Conservation (phyloP, 2,888 invertebrate genomes). For the Callinectes sapidus region DNA sequence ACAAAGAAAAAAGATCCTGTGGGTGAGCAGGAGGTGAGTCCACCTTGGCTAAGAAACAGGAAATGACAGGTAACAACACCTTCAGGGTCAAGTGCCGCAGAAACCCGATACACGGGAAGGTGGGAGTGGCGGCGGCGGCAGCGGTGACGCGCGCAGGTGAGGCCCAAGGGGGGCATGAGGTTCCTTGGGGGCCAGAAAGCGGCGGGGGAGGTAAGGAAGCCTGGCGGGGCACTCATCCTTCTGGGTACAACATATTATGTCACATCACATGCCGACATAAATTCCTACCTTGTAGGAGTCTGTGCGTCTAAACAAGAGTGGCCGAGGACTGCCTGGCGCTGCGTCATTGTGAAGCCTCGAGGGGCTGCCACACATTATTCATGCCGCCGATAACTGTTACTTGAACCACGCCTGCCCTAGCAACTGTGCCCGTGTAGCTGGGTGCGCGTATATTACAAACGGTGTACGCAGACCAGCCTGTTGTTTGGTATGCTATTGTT, state of each 20-base stretch:
- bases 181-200: background rate
- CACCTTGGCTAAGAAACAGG: constrained; percentile 18
- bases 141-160: background rate
- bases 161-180: background rate
- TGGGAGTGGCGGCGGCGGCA: background rate
- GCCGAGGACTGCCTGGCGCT: background rate
- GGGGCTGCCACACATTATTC: background rate
- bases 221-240: background rate
- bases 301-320: background rate
- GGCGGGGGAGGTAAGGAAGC: background rate
- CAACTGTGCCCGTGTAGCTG: background rate
- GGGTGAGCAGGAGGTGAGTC: background rate
- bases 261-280: background rate
- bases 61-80: constrained; percentile 36
- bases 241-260: background rate
- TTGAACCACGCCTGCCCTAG: background rate
- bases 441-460: background rate
- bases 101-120: constrained; percentile 4
- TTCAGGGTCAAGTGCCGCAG: constrained; percentile 36
- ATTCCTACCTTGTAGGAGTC: background rate
- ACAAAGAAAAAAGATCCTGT: background rate
- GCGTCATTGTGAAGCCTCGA: background rate
- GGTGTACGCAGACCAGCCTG: background rate
- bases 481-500: background rate
- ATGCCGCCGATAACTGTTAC: background rate